phyloP scores from a whole-genome alignment of 2,113 vertebrate species.

The Tragelaphus strepsiceros region DNA sequence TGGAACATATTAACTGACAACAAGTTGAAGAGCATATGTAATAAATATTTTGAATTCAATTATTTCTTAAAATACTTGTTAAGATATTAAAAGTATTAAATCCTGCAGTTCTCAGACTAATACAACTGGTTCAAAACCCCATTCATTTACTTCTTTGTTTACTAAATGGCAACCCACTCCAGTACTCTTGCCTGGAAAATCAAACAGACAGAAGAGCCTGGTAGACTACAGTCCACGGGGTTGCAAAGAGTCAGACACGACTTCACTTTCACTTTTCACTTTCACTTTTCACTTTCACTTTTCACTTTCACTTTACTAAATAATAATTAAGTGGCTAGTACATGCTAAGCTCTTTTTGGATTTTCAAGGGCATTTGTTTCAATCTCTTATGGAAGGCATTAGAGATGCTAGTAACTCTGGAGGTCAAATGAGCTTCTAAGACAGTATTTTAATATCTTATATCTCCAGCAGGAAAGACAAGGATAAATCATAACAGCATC shows the following conservation, averaged over 20 bases:
- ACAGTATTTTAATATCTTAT: neutral
- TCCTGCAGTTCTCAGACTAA: neutral
- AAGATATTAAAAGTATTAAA: neutral
- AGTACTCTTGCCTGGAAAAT: neutral
- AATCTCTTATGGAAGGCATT: neutral
- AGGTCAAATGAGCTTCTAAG: neutral
- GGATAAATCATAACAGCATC: neutral
- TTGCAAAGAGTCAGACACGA: accelerated
- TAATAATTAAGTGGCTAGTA: neutral
- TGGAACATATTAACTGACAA: neutral
- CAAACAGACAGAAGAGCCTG: neutral
- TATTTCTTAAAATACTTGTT: neutral
- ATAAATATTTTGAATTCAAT: slow-evolving; percentile 6
- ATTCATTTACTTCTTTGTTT: neutral
- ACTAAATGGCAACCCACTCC: neutral
- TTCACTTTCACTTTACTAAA: neutral
- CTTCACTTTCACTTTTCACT: neutral
- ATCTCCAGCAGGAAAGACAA: neutral
- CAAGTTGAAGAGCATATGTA: neutral
- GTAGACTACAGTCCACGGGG: neutral
- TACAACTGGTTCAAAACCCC: neutral
- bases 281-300: neutral
- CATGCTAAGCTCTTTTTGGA: neutral
- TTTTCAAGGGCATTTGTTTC: slow-evolving; percentile 7
- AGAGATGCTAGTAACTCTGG: neutral